A percentile compares a stretch with the other conserved stretches of the same genome.
These are phyloP conservation scores for Myoxocephalus aenaeus DNA, from an alignment of 2,797 vertebrate species.

Conservation along the genomic window DNA sequence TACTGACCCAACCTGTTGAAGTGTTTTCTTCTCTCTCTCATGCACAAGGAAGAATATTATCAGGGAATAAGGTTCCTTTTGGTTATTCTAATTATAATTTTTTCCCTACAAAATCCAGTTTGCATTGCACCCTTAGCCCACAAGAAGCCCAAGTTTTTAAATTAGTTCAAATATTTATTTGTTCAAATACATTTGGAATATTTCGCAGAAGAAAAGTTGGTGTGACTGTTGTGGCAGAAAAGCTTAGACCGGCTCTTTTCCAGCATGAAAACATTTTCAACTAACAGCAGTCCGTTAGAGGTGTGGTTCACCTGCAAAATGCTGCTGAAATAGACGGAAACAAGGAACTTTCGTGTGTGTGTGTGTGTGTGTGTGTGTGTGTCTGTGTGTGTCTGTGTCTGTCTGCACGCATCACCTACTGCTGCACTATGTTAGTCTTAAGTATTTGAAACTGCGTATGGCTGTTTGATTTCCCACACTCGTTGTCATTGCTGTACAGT, in stretches of 20 bases:
- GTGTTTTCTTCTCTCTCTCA: neutral
- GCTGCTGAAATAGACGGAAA: neutral
- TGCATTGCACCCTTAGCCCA: neutral
- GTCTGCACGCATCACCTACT: neutral
- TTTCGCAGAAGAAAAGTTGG: neutral
- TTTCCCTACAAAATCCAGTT: neutral
- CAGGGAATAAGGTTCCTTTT: neutral
- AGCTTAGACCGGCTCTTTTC: neutral
- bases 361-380: no score
- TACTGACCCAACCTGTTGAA: slow-evolving; percentile 48
- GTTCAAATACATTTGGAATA: neutral
- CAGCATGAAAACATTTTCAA: neutral
- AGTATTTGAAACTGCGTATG: slow-evolving; percentile 6
- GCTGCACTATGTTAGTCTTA: neutral
- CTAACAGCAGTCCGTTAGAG: slow-evolving; percentile 1
- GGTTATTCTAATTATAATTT: neutral
- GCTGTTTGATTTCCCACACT: neutral
- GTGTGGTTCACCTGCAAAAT: slow-evolving; percentile 18
- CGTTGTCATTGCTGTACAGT: neutral
- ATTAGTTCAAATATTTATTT: neutral
- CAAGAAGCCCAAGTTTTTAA: neutral
- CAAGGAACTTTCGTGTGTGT: neutral
- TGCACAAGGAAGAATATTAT: slow-evolving; percentile 1
- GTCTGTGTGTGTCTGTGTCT: no score
- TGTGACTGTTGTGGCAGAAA: neutral